Conservation (phyloP, 2,888 invertebrate genomes). For the Rotaria magnacalcarata region DNA sequence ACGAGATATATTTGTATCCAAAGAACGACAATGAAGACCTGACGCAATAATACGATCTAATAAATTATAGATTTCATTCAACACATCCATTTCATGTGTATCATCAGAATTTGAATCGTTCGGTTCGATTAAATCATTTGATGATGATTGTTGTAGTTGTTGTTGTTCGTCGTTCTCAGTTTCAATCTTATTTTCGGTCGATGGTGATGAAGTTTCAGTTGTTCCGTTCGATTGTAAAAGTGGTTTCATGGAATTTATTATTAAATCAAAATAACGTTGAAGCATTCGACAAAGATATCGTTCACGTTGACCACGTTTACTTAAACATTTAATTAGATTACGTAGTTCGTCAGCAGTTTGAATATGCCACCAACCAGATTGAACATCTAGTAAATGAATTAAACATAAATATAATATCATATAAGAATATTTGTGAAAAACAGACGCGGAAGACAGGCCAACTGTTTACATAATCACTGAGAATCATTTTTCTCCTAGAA, state of each 20-base stretch:
- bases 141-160: constrained; percentile 6
- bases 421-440: too few species aligned
- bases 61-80: constrained; percentile 52
- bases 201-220: background rate
- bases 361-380: constrained; percentile 77
- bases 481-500: too few species aligned
- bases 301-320: constrained; percentile 83
- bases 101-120: constrained; percentile 47
- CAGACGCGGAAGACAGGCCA: too few species aligned
- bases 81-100: constrained; percentile 18
- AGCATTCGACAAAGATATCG: constrained; percentile 34
- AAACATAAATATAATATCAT: too few species aligned
- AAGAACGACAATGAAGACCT: constrained; percentile 37
- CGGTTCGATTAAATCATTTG: constrained; percentile 67
- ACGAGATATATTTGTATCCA: background rate
- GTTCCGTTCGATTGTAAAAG: background rate
- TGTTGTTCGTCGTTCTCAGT: constrained; percentile 38
- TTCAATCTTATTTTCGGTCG: background rate
- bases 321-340: constrained; percentile 69
- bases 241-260: background rate
- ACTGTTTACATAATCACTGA: too few species aligned
- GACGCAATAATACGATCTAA: constrained; percentile 47
- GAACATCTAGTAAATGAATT: constrained; percentile 51
- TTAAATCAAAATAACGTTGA: constrained; percentile 20
- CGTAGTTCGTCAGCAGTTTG: constrained; percentile 71